Evolutionary conservation across 2,888 invertebrate species (phyloP), one percentile per base, ranked within the genome.

Genomic region (Ptychoptera albimana): DNA sequence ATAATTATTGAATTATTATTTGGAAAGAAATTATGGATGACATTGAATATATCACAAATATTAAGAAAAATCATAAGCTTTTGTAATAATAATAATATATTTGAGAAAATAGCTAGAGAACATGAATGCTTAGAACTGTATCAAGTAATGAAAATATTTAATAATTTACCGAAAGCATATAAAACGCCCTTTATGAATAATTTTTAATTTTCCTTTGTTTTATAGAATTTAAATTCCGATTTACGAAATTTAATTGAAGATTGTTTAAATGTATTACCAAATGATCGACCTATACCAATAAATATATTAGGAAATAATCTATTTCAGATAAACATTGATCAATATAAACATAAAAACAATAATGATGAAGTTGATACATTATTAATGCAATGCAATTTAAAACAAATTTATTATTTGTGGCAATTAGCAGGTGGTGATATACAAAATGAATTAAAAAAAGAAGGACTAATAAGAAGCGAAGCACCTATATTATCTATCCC

Each of bases 381-480:
- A 11, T 13, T 42, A 8, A 35, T 42, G n/a, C 69, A 69, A 1
- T 63, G 62, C 41, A 72, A 79, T 10, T 67, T 94, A 50, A 77
- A 83, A 49, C 87, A 92, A 58, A 72, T 93, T 23, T 97, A 93
- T 61, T 84, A 92, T 60, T 76, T 93, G 66, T 97, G 97, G 97
- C 86, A 88, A 60, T 61, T 97, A 45, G 88, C 96, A 13, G 97
- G 97, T 1, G 94, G 94, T 0, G 94, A 96, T 67, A 82, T 94
- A 44, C 83, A 87, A 49, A 73, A 80, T 1, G 92, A 92, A 60
- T 69, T 97, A 31, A 88, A 87, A 58, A 88, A 86, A 58, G 88
- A 91, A 61, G 89, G 89, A 1, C 70, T 94, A 2, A 86, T 94
- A 44, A 79, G 89, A 57, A 86, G 84, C 46, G 83, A 82, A 56